These are phyloP conservation scores for Enteromius anoplus DNA, from an alignment of 2,797 vertebrate species.

Conservation along the genomic window DNA sequence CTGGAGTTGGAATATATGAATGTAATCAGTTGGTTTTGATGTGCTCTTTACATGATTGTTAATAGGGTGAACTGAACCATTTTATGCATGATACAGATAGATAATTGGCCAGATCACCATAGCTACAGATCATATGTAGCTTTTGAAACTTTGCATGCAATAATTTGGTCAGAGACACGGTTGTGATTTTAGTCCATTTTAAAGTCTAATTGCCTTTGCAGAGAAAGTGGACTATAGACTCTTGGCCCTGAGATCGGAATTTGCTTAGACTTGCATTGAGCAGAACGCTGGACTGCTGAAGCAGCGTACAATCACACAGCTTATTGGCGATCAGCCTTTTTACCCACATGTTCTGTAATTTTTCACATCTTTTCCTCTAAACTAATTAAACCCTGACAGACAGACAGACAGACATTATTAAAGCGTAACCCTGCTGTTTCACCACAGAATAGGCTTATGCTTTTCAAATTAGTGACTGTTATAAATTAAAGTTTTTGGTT, in stretches of 20 bases:
- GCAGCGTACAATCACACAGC: constrained; percentile 24
- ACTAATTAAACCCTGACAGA: constrained; percentile 14
- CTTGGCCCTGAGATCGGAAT: constrained; percentile 15
- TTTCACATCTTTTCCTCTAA: constrained; percentile 3
- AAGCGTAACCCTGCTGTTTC: neutral
- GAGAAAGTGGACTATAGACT: neutral
- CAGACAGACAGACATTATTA: neutral
- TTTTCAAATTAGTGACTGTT: neutral
- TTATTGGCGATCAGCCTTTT: constrained; percentile 39
- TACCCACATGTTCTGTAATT: constrained; percentile 15
- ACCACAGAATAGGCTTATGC: neutral
- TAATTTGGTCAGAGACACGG: too few species aligned
- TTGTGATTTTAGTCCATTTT: neutral
- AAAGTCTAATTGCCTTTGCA: constrained; percentile 7
- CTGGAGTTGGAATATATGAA: neutral
- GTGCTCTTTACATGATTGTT: neutral
- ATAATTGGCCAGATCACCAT: neutral
- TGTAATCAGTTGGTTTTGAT: neutral
- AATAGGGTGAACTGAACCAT: neutral
- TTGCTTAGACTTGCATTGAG: constrained; percentile 47
- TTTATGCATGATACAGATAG: neutral
- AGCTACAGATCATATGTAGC: neutral
- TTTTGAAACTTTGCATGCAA: neutral
- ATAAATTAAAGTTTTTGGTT: neutral
- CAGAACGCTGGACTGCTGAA: constrained; percentile 40